Evolutionary conservation across 1,140 invertebrate species (phyloP).

Genomic region (Drosophila pseudoobscura): DNA sequence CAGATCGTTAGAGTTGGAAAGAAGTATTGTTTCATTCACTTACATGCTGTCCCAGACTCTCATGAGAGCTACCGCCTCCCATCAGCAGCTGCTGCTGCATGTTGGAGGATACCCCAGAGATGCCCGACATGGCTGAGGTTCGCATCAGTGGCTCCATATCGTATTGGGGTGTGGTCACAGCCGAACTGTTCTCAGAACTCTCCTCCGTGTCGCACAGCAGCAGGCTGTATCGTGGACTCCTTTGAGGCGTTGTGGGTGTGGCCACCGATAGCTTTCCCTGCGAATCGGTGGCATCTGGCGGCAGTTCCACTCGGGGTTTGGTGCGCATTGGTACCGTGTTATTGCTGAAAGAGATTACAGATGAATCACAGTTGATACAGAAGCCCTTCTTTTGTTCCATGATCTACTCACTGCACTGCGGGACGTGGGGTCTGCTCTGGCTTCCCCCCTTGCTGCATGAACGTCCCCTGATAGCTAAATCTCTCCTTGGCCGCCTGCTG

Average conservation of each 20-base stretch:
- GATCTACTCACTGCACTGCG: conserved; percentile 44
- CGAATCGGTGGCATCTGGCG: conserved; percentile 16
- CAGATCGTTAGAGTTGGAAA: neutral
- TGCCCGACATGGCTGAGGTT: conserved; percentile 69
- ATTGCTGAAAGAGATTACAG: conserved; percentile 28
- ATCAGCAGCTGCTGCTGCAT: conserved; percentile 71
- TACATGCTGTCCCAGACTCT: conserved; percentile 75
- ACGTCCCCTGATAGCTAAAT: conserved; percentile 81
- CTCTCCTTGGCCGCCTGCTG: conserved; percentile 73
- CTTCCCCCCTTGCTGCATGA: conserved; percentile 43
- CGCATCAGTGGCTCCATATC: conserved; percentile 81
- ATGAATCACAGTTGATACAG: neutral
- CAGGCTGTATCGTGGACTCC: conserved; percentile 80
- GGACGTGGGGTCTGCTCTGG: conserved; percentile 22
- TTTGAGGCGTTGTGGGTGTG: conserved; percentile 76
- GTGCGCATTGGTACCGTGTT: conserved; percentile 16
- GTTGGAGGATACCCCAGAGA: conserved; percentile 72
- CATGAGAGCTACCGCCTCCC: conserved; percentile 72
- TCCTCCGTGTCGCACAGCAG: conserved; percentile 68
- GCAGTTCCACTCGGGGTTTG: conserved; percentile 41
- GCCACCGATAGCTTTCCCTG: conserved; percentile 59
- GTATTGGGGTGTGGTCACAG: conserved; percentile 79
- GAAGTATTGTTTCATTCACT: neutral
- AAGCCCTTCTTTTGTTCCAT: too few relatives aligned
- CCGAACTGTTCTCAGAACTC: conserved; percentile 80